These are phyloP conservation scores for Centropus unirufus DNA, from an alignment of 2,113 vertebrate genomes.

Conservation along the genomic window DNA sequence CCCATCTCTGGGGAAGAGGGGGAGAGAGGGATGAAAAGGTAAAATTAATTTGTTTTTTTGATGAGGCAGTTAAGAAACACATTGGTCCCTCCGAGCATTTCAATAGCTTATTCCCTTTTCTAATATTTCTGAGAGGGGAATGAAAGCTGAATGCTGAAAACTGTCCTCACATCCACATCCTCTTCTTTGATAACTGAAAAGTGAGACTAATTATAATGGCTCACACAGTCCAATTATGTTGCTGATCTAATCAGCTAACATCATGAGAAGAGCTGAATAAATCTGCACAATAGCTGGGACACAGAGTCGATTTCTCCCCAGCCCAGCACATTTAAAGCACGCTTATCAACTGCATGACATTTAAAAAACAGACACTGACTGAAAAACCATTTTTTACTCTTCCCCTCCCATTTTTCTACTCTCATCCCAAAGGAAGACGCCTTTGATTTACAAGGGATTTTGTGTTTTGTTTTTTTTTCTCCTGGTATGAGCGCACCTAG, in stretches of 20 bases:
- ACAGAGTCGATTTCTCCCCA: neutral
- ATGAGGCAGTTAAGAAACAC: conserved; percentile 34
- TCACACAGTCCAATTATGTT: conserved; percentile 39
- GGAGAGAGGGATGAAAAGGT: conserved; percentile 54
- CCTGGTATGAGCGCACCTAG: neutral
- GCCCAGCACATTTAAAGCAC: conserved; percentile 32
- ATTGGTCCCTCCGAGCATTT: neutral
- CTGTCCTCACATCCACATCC: conserved; percentile 31
- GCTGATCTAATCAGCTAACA: conserved; percentile 58
- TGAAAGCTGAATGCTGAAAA: conserved; percentile 43
- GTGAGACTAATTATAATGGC: conserved; percentile 53
- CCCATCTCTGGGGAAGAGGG: neutral
- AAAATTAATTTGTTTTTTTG: conserved; percentile 56
- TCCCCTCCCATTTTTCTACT: neutral
- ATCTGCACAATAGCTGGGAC: conserved; percentile 39
- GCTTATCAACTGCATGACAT: neutral
- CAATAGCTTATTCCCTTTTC: conserved; percentile 23
- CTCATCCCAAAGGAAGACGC: conserved; percentile 19
- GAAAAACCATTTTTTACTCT: neutral
- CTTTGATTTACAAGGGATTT: conserved; percentile 31
- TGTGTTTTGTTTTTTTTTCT: neutral
- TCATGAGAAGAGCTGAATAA: conserved; percentile 38
- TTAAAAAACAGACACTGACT: neutral
- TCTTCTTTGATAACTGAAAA: conserved; percentile 47
- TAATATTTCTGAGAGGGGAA: conserved; percentile 38